Evolutionary conservation across 2,113 vertebrate genomes (phyloP).

Genomic region (Antigone vipio): DNA sequence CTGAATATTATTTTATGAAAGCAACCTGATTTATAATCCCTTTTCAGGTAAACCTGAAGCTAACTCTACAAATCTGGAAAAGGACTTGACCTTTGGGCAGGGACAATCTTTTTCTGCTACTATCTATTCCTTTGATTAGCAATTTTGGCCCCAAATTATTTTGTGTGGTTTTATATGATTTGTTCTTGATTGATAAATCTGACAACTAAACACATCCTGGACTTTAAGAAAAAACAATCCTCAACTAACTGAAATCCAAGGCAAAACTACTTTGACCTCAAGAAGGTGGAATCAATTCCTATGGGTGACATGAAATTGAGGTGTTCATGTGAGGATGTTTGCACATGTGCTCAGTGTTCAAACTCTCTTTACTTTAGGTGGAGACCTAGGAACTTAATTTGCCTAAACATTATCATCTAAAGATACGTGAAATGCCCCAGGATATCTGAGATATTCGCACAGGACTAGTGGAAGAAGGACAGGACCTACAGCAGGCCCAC

Average conservation of each 20-base stretch:
- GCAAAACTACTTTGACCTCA: background rate
- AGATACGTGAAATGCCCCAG: background rate
- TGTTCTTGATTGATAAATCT: background rate
- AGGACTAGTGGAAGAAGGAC: background rate
- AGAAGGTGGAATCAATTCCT: background rate
- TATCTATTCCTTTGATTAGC: background rate
- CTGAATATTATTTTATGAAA: background rate
- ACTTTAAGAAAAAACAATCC: background rate
- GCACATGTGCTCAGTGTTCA: background rate
- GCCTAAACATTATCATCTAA: background rate
- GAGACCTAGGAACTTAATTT: background rate
- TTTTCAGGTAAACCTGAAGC: background rate
- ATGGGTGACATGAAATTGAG: background rate
- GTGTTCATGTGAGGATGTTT: background rate
- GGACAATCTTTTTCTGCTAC: background rate
- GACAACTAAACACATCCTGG: background rate
- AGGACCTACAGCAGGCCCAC: rapidly evolving
- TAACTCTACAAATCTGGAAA: background rate
- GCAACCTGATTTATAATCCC: background rate
- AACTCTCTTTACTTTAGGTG: background rate
- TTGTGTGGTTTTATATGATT: background rate
- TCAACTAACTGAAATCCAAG: background rate
- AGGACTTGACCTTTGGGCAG: background rate
- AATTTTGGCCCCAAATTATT: background rate
- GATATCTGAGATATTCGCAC: background rate